Percentiles rank a stretch among this genome's conserved stretches.
Conservation (phyloP, 1,140 invertebrate genomes). For the Panulirus ornatus region DNA sequence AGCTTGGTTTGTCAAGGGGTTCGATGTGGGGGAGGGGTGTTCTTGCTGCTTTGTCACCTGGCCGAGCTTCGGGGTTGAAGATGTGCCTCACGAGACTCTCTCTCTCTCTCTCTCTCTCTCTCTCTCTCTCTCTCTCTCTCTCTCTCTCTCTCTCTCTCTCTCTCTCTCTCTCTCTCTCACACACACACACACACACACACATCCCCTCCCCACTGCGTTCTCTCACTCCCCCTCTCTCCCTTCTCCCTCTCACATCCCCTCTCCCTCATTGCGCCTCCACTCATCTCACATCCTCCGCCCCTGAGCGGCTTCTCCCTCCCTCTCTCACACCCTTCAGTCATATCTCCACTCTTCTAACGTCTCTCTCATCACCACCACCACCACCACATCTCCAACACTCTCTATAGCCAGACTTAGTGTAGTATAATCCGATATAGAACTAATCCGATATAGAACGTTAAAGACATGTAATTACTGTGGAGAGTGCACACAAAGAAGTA, state of each 20-base stretch:
- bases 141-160: not conserved
- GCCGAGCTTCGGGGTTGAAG: no score
- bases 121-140: conserved; percentile 13
- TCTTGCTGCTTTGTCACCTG: not conserved
- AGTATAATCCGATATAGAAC: no score
- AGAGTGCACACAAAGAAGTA: no score
- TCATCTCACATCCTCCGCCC: not conserved
- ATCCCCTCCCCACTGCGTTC: not conserved
- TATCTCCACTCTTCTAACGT: not conserved
- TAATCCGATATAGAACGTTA: no score
- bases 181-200: not conserved
- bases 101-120: not conserved
- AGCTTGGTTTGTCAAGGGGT: no score
- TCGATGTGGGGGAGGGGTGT: no score
- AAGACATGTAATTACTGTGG: no score
- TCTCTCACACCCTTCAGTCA: not conserved
- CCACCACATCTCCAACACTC: not conserved
- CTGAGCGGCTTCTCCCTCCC: not conserved
- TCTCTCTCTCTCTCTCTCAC: conserved; percentile 4
- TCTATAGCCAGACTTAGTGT: not conserved
- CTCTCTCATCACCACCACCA: not conserved
- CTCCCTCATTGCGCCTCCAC: not conserved
- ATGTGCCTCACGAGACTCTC: no score
- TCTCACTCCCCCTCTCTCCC: not conserved
- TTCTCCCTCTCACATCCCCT: not conserved